phyloP scores from a whole-genome alignment of 2,113 vertebrate genomes.

The Chaenogobius annularis region DNA sequence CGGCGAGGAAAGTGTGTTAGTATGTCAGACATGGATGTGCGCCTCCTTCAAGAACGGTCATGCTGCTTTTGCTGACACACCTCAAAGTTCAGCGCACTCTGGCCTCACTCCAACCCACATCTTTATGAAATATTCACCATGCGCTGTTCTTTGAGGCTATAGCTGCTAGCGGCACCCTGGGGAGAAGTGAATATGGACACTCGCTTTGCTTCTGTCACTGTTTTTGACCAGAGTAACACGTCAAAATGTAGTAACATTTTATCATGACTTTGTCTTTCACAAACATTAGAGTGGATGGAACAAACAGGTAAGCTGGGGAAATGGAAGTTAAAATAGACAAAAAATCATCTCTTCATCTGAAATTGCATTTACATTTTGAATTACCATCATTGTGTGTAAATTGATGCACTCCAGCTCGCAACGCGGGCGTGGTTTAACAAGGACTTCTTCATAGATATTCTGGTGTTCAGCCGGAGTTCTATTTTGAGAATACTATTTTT shows the following conservation, averaged over 20 bases:
- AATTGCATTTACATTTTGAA: neutral
- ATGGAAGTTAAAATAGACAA: neutral
- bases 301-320: neutral
- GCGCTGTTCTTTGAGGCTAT: slow-evolving; percentile 52
- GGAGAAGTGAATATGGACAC: slow-evolving; percentile 38
- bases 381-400: neutral
- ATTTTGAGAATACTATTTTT: too few relatives aligned
- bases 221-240: slow-evolving; percentile 56
- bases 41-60: slow-evolving; percentile 73
- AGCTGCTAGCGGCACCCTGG: slow-evolving; percentile 49
- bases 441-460: neutral
- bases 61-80: slow-evolving; percentile 60
- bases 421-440: neutral
- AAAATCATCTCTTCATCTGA: neutral
- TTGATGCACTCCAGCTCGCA: neutral
- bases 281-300: neutral
- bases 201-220: slow-evolving; percentile 48
- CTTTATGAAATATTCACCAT: slow-evolving; percentile 45
- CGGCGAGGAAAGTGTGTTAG: slow-evolving; percentile 7
- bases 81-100: slow-evolving; percentile 61
- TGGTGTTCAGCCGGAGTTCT: neutral
- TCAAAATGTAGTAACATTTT: slow-evolving; percentile 63
- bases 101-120: slow-evolving; percentile 34
- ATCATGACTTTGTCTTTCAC: slow-evolving; percentile 42
- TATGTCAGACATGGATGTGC: slow-evolving; percentile 20